phyloP scores from a whole-genome alignment of 2,113 vertebrate species.

The Nibea coibor region DNA sequence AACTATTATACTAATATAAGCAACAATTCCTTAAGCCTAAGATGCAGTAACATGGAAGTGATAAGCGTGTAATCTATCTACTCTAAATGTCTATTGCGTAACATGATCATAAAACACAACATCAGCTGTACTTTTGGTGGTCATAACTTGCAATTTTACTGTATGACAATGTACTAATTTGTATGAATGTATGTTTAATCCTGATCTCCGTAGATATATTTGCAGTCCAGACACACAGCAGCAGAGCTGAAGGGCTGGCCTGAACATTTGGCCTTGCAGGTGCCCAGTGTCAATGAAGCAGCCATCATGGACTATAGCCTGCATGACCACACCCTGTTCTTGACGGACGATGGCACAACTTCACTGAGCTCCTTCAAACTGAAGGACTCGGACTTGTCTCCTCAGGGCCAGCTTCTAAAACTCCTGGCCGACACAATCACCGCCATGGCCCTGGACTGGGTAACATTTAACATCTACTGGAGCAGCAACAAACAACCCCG shows the following conservation, averaged over 20 bases:
- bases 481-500: slow-evolving; percentile 80
- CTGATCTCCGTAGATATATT: slow-evolving; percentile 82
- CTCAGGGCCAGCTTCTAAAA: slow-evolving; percentile 78
- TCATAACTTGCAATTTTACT: not conserved
- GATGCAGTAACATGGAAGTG: not conserved
- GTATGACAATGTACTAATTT: not conserved
- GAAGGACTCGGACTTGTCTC: slow-evolving; percentile 72
- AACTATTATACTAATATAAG: no score
- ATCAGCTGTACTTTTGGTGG: not conserved
- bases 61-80: not conserved
- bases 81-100: not conserved
- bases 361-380: slow-evolving; percentile 83
- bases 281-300: slow-evolving; percentile 80
- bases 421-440: slow-evolving; percentile 80
- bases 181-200: not conserved
- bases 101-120: not conserved
- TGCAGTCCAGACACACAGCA: slow-evolving; percentile 79
- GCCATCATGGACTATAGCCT: slow-evolving; percentile 85
- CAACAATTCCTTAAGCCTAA: not conserved
- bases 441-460: slow-evolving; percentile 89
- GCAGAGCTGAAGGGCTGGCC: slow-evolving; percentile 80
- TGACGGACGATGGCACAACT: slow-evolving; percentile 80
- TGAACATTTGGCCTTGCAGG: slow-evolving; percentile 81
- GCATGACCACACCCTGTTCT: slow-evolving; percentile 83
- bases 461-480: slow-evolving; percentile 91